Percentiles rank a stretch among this genome's conserved stretches.
Evolutionary conservation across 92 coral and sea anemone genomes (phyloP).

Genomic region (Anthopleura xanthogrammica): DNA sequence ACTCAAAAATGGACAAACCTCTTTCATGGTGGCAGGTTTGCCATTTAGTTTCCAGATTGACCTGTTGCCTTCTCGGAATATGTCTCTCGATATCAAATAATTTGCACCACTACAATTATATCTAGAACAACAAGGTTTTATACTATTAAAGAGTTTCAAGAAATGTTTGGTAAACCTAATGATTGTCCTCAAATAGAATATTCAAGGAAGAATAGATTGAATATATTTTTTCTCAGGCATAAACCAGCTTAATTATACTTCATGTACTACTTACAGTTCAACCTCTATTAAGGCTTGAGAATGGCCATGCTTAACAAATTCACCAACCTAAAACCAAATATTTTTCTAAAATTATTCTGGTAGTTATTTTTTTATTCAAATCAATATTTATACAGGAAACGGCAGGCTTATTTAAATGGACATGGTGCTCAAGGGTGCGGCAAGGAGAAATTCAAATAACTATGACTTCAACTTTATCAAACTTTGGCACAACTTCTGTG

Average conservation of each 20-base stretch:
- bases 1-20: slow-evolving; percentile 36
- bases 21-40: slow-evolving; percentile 71
- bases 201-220: too few species aligned
- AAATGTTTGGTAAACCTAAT: too few species aligned
- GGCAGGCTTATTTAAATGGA: too few species aligned
- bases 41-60: slow-evolving; percentile 88
- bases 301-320: slow-evolving; percentile 95
- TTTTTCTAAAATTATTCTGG: too few species aligned
- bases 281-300: slow-evolving; percentile 78
- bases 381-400: too few species aligned
- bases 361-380: background rate
- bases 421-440: too few species aligned
- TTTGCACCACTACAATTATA: slow-evolving; percentile 62
- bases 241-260: background rate
- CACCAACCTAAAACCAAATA: slow-evolving; percentile 70
- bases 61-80: slow-evolving; percentile 73
- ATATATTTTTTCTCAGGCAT: too few species aligned
- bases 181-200: too few species aligned
- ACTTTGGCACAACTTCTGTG: too few species aligned
- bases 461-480: too few species aligned
- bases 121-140: slow-evolving; percentile 31
- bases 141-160: too few species aligned
- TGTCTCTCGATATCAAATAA: slow-evolving; percentile 82
- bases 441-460: too few species aligned
- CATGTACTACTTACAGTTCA: slow-evolving; percentile 74